A percentile compares a stretch with the other conserved stretches of the same genome.
phyloP scores from a whole-genome alignment of 30 jellyfish, hydroid and myxozoan genomes.

The Haliclystus octoradiatus region DNA sequence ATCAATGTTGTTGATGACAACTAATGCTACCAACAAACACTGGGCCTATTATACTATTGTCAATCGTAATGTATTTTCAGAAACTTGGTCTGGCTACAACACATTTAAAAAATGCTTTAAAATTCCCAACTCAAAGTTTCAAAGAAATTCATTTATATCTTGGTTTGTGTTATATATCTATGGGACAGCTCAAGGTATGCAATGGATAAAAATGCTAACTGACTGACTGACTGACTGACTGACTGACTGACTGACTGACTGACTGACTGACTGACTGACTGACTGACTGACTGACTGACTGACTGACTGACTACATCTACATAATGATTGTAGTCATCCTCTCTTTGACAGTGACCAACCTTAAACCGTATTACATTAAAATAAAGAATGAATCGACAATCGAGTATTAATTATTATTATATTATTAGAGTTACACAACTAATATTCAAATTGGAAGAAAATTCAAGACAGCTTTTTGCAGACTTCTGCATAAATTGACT shows the following conservation, averaged over 20 bases:
- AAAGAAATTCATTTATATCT: slow-evolving; percentile 72
- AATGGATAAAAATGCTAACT: neutral
- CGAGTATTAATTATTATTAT: no score
- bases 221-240: neutral
- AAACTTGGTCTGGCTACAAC: slow-evolving; percentile 55
- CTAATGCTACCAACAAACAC: no score
- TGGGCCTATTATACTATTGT: neutral
- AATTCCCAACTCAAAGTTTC: slow-evolving; percentile 71
- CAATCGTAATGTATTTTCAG: slow-evolving; percentile 9
- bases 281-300: slow-evolving; percentile 2
- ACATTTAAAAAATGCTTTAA: slow-evolving; percentile 60
- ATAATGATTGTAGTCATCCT: no score
- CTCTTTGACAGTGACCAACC: no score
- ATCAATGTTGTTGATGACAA: no score
- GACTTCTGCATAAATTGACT: no score
- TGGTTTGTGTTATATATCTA: slow-evolving; percentile 62
- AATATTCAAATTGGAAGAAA: no score
- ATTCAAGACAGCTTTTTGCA: no score
- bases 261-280: neutral
- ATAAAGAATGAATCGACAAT: no score
- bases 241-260: neutral
- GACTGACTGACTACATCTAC: slow-evolving; percentile 1
- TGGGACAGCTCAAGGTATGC: slow-evolving; percentile 80
- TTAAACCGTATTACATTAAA: no score
- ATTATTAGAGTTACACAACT: no score